A percentile compares a stretch with the other conserved stretches of the same genome.
phyloP scores from a whole-genome alignment of 2,113 vertebrate species.

The Hemibagrus wyckioides region DNA sequence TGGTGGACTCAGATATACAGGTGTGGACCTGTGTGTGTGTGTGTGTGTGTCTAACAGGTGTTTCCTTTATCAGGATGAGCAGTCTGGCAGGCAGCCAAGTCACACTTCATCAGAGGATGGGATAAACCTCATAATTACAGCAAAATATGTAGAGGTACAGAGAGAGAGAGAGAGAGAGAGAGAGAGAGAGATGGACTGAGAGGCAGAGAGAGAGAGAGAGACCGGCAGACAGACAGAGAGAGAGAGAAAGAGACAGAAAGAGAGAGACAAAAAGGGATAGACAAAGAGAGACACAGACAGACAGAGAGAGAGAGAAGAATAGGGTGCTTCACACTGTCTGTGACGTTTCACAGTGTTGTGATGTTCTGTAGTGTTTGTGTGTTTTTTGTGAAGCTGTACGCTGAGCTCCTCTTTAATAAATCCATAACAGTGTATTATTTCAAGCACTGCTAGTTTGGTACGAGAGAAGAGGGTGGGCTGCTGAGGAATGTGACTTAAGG shows the following conservation, averaged over 20 bases:
- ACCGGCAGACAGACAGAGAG: too few relatives aligned
- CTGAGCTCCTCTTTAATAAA: background rate
- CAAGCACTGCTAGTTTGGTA: conserved; percentile 31
- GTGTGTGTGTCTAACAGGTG: conserved; percentile 29
- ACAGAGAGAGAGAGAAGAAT: background rate
- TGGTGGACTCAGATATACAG: background rate
- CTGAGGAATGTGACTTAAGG: conserved; percentile 24
- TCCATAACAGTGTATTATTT: conserved; percentile 45
- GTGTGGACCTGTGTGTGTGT: conserved; percentile 14
- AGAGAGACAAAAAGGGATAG: background rate
- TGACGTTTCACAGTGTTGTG: background rate
- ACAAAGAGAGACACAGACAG: background rate
- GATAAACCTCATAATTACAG: conserved; percentile 16
- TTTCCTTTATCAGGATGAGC: conserved; percentile 23
- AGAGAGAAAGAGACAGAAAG: background rate
- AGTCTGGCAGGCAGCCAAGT: conserved; percentile 29
- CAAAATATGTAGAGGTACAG: background rate
- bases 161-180: background rate
- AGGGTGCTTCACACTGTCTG: too few relatives aligned
- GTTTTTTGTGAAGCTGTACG: background rate
- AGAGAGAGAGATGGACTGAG: background rate
- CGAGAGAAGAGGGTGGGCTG: conserved; percentile 36
- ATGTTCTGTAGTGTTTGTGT: too few relatives aligned
- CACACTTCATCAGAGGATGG: conserved; percentile 21
- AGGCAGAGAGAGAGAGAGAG: background rate